phyloP scores from a whole-genome alignment of 2,797 vertebrate species.

The Eulemur albifrons region DNA sequence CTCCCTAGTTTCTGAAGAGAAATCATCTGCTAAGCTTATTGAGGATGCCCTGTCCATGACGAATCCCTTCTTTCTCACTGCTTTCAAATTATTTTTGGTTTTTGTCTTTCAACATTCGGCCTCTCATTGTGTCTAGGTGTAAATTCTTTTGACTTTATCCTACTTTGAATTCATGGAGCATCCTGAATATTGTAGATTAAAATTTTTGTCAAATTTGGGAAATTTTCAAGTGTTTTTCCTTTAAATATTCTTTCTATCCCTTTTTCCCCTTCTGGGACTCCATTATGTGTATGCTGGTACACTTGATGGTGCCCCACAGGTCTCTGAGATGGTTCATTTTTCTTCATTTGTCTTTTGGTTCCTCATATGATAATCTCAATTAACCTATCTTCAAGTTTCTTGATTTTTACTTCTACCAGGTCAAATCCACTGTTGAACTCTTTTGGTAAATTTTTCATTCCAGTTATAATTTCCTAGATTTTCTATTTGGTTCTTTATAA shows the following conservation, averaged over 20 bases:
- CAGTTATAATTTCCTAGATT: constrained; percentile 20
- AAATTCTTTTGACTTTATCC: neutral
- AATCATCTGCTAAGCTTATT: constrained; percentile 22
- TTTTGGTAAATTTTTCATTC: constrained; percentile 19
- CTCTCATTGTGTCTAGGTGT: neutral
- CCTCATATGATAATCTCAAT: neutral
- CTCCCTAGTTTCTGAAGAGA: constrained; percentile 20
- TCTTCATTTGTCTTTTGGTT: neutral
- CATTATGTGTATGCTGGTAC: neutral
- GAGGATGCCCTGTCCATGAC: neutral
- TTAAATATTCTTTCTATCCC: neutral
- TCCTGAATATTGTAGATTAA: neutral
- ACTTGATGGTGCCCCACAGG: neutral
- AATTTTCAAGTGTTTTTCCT: neutral
- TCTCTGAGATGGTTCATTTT: neutral
- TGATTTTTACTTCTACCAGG: constrained; percentile 17
- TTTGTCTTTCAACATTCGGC: neutral
- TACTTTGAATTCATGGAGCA: neutral
- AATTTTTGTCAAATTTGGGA: constrained; percentile 1
- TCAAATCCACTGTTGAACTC: neutral
- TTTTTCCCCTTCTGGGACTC: neutral
- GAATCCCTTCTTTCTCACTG: neutral
- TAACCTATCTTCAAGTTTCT: neutral
- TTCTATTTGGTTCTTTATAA: constrained; percentile 39
- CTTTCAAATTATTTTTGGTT: constrained; percentile 33